Evolutionary conservation across 2,113 vertebrate species (phyloP), one percentile per base, ranked within the genome.

Genomic region (Rhegmatorhina hoffmannsi): DNA sequence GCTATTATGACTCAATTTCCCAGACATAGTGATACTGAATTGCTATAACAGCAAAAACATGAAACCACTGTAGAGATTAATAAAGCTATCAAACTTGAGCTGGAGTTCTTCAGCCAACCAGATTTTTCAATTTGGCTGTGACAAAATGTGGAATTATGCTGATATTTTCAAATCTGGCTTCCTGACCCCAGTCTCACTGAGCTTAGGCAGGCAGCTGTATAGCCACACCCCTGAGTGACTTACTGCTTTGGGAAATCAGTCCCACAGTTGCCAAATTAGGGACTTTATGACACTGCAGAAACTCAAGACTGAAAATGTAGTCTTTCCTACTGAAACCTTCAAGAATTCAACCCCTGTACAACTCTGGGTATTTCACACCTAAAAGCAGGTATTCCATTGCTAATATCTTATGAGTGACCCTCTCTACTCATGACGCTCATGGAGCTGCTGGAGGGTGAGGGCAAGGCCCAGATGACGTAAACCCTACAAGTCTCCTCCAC

Each of bases 391-490:
- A 15, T 33, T 74, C 15, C 1, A 3, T 5, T 36, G 44, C n/a
- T 24, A 12, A 11, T 26, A 20, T 40, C 6, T 44, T 88, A 56
- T 21, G 19, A 19, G 12, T 2, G 18, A 6, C 0, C 4, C 15
- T 2, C 4, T 75, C 31, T 11, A 36, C 4, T 17, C 4, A 3
- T 5, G 3, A 15, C 1, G 11, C 15, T 67, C 10, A 10, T 2
- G 68, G 17, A 24, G 36, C 13, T 70, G 28, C 53, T 77, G 47
- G 43, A 50, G 5, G 40, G 6, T 31, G 43, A 50, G 16, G 17
- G 2, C 44, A 38, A 20, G 17, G 14, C 8, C 13, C 13, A 60
- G 31, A 21, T 1, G 2, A 24, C 9, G 14, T 10, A 49, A 75
- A 79, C 3, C 5, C 47, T 43, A 3, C 5, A 28, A 50, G 9